These are phyloP conservation scores for Subacronicta megacephala DNA, from an alignment of 2,888 invertebrate genomes.

Conservation along the genomic window DNA sequence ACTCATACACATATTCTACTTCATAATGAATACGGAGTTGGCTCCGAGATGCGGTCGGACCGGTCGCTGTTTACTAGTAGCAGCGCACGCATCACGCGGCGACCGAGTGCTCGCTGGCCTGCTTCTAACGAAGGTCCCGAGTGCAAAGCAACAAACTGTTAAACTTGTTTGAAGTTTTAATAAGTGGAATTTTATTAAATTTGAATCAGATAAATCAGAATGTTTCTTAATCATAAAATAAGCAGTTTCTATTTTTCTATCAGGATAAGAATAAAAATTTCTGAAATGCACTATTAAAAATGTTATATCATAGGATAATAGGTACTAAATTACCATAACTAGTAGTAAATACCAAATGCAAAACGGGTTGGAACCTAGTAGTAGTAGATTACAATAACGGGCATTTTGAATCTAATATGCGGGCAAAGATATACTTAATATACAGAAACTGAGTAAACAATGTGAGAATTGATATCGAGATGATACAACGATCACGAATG, in stretches of 20 bases:
- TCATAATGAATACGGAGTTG: conserved; percentile 39
- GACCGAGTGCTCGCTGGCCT: conserved; percentile 40
- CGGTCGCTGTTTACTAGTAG: conserved; percentile 51
- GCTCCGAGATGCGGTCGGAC: conserved; percentile 40
- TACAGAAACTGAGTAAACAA: conserved; percentile 59
- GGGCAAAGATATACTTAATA: conserved; percentile 14
- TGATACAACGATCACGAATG: conserved; percentile 68
- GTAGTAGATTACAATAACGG: not conserved
- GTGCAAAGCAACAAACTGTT: conserved; percentile 27
- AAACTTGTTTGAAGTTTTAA: conserved; percentile 27
- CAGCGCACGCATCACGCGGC: conserved; percentile 53
- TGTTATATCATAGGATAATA: conserved; percentile 3
- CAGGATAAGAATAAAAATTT: too few relatives aligned
- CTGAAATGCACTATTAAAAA: too few relatives aligned
- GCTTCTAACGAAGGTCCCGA: conserved; percentile 36
- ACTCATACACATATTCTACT: conserved; percentile 16
- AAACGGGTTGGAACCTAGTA: conserved; percentile 4
- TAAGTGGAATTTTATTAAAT: not conserved
- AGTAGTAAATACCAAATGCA: not conserved
- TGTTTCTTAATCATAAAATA: too few relatives aligned
- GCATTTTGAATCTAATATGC: not conserved
- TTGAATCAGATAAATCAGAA: too few relatives aligned
- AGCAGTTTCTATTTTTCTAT: too few relatives aligned
- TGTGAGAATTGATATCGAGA: conserved; percentile 55
- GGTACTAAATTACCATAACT: conserved; percentile 15